Evolutionary conservation across 2,113 vertebrate species (phyloP), one percentile per base, ranked within the genome.

Genomic region (Columba livia): DNA sequence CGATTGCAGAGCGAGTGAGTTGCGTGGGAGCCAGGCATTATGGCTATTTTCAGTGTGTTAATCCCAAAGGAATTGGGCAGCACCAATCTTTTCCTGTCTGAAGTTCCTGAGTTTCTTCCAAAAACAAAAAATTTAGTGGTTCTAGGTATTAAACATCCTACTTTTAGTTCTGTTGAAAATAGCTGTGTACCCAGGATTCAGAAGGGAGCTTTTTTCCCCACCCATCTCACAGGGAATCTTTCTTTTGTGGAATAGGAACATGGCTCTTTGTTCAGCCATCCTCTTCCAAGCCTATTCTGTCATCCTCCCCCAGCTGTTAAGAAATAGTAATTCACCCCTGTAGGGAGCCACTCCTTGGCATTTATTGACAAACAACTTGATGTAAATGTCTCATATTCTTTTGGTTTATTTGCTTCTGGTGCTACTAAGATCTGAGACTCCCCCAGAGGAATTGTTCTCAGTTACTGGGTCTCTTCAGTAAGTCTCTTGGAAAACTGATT

Each of bases 21-120:
- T 97, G 90, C 88, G 92, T 93, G 84, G 94, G 72, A 96, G 88
- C 87, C 66, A 90, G 61, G 95, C 77, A 90, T 92, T 94, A 85
- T 64, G 64, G 50, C 90, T 96, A 81, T 96, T 96, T 95, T 87
- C 64, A 65, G 85, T 77, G 58, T 78, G 60, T 84, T 89, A 81
- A 75, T 92, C 89, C 38, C 11, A 1, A 47, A 91, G 71, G 85
- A 88, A 58, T 70, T 2, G 4, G 42, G 51, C 74, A 83, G 50
- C n/a, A 48, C 79, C 71, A 73, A 4, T 94, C 48, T 93, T 82
- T 34, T 3, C 51, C 38, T 93, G 51, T 82, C 44, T 75, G 50
- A 91, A 93, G 92, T 90, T 93, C 70, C 57, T 25, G 65, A 90
- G 18, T 80, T 73, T 81, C 66, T 83, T 91, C 44, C 53, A 87